Conservation (phyloP, 2,113 vertebrate species). For the Prunella himalayana region DNA sequence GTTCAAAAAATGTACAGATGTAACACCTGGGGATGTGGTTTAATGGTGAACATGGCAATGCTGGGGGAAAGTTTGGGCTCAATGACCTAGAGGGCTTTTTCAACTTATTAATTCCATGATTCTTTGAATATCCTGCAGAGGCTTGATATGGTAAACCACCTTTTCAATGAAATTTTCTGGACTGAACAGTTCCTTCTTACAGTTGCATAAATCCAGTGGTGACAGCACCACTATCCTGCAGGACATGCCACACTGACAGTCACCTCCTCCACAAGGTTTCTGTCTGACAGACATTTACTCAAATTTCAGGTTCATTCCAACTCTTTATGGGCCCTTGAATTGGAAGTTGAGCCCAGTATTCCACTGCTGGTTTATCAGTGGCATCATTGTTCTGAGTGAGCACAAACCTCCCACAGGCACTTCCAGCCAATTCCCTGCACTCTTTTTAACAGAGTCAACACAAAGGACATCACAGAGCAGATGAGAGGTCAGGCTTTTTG, state of each 20-base stretch:
- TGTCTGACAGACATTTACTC: neutral
- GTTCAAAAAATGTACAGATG: neutral
- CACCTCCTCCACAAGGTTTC: neutral
- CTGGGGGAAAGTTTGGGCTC: neutral
- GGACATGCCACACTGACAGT: neutral
- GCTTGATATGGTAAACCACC: neutral
- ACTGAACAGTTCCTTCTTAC: neutral
- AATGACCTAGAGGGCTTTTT: neutral
- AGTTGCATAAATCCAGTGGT: neutral
- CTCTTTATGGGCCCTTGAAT: neutral
- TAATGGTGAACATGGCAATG: neutral
- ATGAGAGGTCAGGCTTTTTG: neutral
- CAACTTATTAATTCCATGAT: neutral
- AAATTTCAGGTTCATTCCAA: neutral
- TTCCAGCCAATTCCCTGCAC: neutral
- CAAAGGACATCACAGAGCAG: neutral
- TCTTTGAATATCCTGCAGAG: neutral
- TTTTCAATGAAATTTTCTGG: neutral
- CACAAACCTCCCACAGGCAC: neutral
- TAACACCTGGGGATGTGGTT: neutral
- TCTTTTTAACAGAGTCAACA: neutral
- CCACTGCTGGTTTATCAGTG: neutral
- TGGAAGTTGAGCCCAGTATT: neutral
- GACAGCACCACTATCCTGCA: neutral
- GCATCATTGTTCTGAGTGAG: neutral